phyloP scores from a whole-genome alignment of 2,797 vertebrate species.

The Triplophysa yarkandensis region DNA sequence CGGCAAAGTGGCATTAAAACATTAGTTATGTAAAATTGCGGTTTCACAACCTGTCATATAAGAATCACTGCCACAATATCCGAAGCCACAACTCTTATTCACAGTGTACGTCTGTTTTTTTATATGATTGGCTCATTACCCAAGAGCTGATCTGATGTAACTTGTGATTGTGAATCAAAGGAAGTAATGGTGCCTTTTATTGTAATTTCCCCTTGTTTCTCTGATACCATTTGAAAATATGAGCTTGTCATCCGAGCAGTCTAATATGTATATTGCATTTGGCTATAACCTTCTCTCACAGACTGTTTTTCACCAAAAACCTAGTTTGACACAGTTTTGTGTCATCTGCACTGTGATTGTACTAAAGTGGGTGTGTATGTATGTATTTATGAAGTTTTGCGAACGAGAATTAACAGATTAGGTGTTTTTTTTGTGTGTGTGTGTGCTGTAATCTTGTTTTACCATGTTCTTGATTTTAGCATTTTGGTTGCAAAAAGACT shows the following conservation, averaged over 20 bases:
- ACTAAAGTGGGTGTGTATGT: conserved; percentile 30
- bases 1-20: conserved; percentile 17
- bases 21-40: not conserved
- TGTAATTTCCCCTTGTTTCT: conserved; percentile 42
- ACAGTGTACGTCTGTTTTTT: not conserved
- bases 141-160: not conserved
- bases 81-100: conserved; percentile 26
- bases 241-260: not conserved
- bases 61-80: conserved; percentile 29
- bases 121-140: not conserved
- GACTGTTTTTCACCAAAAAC: conserved; percentile 23
- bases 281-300: not conserved
- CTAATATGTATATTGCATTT: not conserved
- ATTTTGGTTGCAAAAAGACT: conserved; percentile 55
- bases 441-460: conserved; percentile 55
- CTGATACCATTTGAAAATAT: conserved; percentile 16
- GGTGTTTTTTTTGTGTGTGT: conserved; percentile 53
- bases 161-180: not conserved
- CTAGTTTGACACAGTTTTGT: conserved; percentile 40
- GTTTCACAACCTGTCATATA: not conserved
- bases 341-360: conserved; percentile 65
- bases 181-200: conserved; percentile 70
- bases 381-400: conserved; percentile 17
- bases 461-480: conserved; percentile 58
- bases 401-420: conserved; percentile 49